Base-by-base conservation (phyloP, 2,797 vertebrate species). In the Nannoperca australis region DNA sequence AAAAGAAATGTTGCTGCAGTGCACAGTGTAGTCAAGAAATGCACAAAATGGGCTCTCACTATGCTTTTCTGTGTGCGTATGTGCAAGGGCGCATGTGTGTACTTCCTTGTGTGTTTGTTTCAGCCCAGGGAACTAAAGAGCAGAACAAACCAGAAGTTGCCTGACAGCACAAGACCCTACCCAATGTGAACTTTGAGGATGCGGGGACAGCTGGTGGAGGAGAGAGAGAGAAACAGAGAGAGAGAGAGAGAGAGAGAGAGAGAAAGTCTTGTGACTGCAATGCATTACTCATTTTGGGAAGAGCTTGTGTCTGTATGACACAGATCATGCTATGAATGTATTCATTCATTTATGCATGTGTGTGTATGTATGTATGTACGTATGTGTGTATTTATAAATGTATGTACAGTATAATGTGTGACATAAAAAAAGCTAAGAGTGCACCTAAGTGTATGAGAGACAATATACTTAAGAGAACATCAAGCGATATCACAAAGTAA, bases 111-210 rank as follows among this genome's bases (percentile, higher is more conserved):
- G 66, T 65, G 22, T 73, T 27, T 85, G 85, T 83, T 82, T 86
- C 78, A 80, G 79, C 76, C 84, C 62, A 63, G 79, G 87, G 86
- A 91, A 81, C 76, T 78, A 78, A 89, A 89, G 84, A 86, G 90
- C 83, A 90, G 83, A 89, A 86, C 84, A 86, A 88, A 87, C 85
- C 79, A 88, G 77, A 89, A 91, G 90, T 87, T 89, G 89, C 90
- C 88, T 86, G 88, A 90, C 86, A 86, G 88, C 85, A 64, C 47
- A 77, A 84, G 82, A 89, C 73, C 78, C 84, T 82, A 83, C 84
- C 78, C 90, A 88, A 78, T 67, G 81, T 91, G 87, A 92, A 93
- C 83, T 91, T 81, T 86, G 86, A 92, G 84, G 84, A 90, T 80
- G 77, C 58, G 14, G 70, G 86, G 88, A 90, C 83, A 88, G 88